Conservation (phyloP, 2,113 vertebrate genomes). For the Dicrurus megarhynchus region DNA sequence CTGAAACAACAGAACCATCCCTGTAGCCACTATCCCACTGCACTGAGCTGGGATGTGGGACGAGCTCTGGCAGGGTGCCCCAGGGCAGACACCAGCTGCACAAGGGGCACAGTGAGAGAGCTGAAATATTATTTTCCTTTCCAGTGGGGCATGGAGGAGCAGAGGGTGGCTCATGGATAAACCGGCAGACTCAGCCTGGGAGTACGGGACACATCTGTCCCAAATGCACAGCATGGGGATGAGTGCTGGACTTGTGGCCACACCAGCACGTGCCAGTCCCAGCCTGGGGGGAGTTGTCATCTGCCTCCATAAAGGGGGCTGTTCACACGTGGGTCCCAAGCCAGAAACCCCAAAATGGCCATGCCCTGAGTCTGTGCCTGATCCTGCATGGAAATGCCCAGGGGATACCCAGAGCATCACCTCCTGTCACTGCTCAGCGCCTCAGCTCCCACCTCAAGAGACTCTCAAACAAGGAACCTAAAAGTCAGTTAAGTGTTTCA, state of each 20-base stretch:
- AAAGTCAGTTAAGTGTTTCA: not conserved
- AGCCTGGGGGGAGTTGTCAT: not conserved
- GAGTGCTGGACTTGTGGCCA: not conserved
- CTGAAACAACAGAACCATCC: not conserved
- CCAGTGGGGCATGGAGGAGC: not conserved
- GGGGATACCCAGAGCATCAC: not conserved
- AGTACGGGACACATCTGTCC: fast-evolving
- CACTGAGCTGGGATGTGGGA: not conserved
- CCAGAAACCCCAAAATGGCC: not conserved
- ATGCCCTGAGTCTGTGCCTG: not conserved
- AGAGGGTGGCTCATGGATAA: not conserved
- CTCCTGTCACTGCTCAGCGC: not conserved
- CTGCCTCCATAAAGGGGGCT: not conserved
- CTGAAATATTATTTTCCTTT: not conserved
- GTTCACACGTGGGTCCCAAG: not conserved
- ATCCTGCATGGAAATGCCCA: not conserved
- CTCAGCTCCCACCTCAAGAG: not conserved
- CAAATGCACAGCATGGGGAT: not conserved
- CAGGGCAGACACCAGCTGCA: not conserved
- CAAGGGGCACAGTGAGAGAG: not conserved
- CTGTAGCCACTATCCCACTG: not conserved
- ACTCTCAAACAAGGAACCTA: not conserved
- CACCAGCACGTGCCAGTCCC: not conserved
- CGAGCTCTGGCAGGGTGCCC: not conserved
- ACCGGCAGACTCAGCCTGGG: not conserved